Evolutionary conservation across 2,797 vertebrate species (phyloP).

Genomic region (Setipinna tenuifilis): DNA sequence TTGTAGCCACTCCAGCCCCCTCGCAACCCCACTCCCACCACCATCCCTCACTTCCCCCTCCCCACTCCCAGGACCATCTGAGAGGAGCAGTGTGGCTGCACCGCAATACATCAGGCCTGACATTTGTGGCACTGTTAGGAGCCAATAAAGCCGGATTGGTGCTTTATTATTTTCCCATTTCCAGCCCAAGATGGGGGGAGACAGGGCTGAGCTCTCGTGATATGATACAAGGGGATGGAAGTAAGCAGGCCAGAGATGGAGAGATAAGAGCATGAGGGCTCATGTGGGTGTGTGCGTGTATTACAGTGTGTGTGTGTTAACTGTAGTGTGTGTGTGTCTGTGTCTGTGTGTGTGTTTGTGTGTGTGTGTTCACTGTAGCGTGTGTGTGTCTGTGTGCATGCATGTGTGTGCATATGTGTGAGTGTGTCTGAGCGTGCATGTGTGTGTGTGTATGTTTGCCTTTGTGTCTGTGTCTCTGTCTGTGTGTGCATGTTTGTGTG

Average conservation of each 20-base stretch:
- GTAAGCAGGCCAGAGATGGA: background rate
- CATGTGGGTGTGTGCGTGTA: background rate
- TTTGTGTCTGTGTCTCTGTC: too few species aligned
- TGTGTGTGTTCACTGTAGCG: background rate
- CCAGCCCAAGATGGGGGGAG: conserved; percentile 38
- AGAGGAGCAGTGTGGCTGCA: conserved; percentile 40
- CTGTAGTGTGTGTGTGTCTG: background rate
- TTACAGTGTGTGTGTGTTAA: too few species aligned
- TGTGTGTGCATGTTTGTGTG: too few species aligned
- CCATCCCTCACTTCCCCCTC: too few species aligned
- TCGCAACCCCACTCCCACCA: too few species aligned
- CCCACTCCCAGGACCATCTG: conserved; percentile 49
- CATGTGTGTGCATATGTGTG: background rate
- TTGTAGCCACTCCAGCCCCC: too few species aligned
- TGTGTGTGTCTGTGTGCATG: background rate
- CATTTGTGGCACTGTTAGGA: conserved; percentile 65
- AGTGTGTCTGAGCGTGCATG: background rate
- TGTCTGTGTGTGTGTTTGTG: conserved; percentile 26
- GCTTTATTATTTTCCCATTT: conserved; percentile 56
- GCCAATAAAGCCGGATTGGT: conserved; percentile 59
- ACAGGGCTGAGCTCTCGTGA: conserved; percentile 34
- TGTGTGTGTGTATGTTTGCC: too few species aligned
- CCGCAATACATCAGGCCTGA: conserved; percentile 63
- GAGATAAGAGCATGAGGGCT: background rate
- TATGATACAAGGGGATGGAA: conserved; percentile 30